A percentile compares a stretch with the other conserved stretches of the same genome.
phyloP scores from a whole-genome alignment of 2,797 vertebrate species.

The Gymnothorax reevesii region DNA sequence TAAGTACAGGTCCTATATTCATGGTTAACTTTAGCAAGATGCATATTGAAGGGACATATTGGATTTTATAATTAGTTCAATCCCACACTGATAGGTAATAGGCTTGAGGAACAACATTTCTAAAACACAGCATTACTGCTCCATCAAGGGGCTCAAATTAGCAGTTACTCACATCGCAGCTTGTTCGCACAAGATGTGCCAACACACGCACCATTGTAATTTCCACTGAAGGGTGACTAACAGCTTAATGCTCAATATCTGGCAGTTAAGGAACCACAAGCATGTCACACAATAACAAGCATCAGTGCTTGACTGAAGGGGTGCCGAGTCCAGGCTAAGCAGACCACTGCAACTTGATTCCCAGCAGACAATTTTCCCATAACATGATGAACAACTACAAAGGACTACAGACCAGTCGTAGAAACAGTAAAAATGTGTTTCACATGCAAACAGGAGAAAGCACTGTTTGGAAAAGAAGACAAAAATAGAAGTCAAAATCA shows the following conservation, averaged over 20 bases:
- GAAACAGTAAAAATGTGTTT: not conserved
- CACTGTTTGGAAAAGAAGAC: not conserved
- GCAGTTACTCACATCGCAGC: not conserved
- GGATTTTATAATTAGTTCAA: conserved; percentile 1
- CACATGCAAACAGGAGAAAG: not conserved
- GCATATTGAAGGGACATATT: not conserved
- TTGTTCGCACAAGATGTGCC: not conserved
- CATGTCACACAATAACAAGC: not conserved
- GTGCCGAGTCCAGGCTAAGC: not conserved
- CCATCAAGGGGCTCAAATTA: conserved; percentile 26
- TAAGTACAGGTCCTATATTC: not conserved
- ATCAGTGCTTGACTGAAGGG: not conserved
- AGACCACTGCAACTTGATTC: not conserved
- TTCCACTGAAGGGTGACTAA: not conserved
- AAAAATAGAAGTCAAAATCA: not conserved
- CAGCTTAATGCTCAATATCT: not conserved
- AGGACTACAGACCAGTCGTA: not conserved
- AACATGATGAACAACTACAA: not conserved
- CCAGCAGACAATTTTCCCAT: not conserved
- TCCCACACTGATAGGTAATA: not conserved
- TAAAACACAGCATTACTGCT: conserved; percentile 24
- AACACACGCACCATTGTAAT: not conserved
- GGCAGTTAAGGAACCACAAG: not conserved
- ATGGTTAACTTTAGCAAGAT: not conserved
- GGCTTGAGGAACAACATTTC: not conserved